Percentiles rank a stretch among this genome's conserved stretches.
Conservation (phyloP, 2,888 invertebrate species). For the Morpho deidamia region DNA sequence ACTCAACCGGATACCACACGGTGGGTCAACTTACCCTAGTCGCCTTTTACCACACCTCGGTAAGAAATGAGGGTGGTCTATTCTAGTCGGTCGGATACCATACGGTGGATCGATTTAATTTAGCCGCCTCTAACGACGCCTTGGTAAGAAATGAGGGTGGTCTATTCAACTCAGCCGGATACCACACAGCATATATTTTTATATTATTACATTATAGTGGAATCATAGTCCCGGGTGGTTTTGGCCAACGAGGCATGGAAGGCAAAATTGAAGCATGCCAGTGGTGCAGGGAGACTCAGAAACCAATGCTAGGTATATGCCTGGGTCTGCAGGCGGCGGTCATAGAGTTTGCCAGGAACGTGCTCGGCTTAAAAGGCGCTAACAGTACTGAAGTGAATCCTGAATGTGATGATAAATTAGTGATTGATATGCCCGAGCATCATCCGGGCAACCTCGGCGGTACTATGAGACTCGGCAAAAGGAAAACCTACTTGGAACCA, state of each 20-base stretch:
- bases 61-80: too few relatives aligned
- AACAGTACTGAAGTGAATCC: conserved; percentile 92
- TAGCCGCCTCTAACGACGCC: too few relatives aligned
- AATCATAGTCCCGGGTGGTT: conserved; percentile 97
- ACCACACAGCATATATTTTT: too few relatives aligned
- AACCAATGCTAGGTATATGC: conserved; percentile 97
- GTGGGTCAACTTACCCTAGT: too few relatives aligned
- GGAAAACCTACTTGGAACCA: conserved; percentile 88
- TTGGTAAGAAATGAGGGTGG: too few relatives aligned
- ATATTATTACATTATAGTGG: conserved; percentile 80
- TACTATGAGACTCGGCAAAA: conserved; percentile 98
- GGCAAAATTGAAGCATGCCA: conserved; percentile 96
- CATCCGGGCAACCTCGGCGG: conserved; percentile 95
- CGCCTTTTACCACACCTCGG: too few relatives aligned
- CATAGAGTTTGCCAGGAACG: conserved; percentile 95
- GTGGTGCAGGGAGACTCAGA: conserved; percentile 94
- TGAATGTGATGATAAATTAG: conserved; percentile 85
- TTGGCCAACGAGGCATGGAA: conserved; percentile 96
- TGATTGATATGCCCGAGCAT: conserved; percentile 99
- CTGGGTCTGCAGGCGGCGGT: conserved; percentile 98
- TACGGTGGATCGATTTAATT: too few relatives aligned
- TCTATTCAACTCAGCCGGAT: too few relatives aligned
- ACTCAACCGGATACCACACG: too few relatives aligned
- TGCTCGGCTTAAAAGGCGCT: conserved; percentile 85
- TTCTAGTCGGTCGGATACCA: too few relatives aligned